Base-by-base conservation (phyloP, 2,888 invertebrate genomes). In the Tupiocoris notatus region DNA sequence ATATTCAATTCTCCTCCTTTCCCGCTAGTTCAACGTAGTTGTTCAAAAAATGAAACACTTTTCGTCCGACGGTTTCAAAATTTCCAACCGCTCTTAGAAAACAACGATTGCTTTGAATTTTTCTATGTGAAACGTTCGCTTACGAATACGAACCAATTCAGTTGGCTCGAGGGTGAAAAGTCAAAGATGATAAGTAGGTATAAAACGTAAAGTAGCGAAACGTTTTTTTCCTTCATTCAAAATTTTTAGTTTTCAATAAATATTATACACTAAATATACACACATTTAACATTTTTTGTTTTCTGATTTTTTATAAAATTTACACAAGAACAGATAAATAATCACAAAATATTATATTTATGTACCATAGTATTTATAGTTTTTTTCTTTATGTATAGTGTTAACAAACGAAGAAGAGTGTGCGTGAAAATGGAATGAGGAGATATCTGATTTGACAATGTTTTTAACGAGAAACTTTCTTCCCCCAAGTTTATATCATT, bases 281-380 rank as follows among this genome's bases (percentile, higher is more conserved):
- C 76, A 78, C 78, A 76, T 78, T 61, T 76, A 78, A 78, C 66
- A 78, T 75, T 64, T 68, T 57, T 57, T 67, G 39, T 68, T 68
- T n/a, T n/a, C n/a, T n/a, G n/a, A n/a, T n/a, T n/a, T 77, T 77
- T 76, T 78, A 77, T 78, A 78, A 78, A 78, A 78, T 78, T 74
- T 78, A 77, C 73, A 78, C 77, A 77, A 76, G 63, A 78, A 76
- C 74, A 73, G 78, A 77, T 77, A 77, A 77, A 75, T 75, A 75
- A 75, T 77, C 67, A 75, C 68, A 77, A 77, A 75, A 77, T 75
- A 67, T 24, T 63, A 67, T 75, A 67, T 68, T 77, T 65, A 75
- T 65, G 56, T 75, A 75, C 39, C 65, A 65, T 57, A 57, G 18
- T 75, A 75, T 75, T 64, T 75, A 75, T 66, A 65, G 57, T 22